Evolutionary conservation across 1,140 invertebrate genomes (phyloP).

Genomic region (Drosophila repletoides): DNA sequence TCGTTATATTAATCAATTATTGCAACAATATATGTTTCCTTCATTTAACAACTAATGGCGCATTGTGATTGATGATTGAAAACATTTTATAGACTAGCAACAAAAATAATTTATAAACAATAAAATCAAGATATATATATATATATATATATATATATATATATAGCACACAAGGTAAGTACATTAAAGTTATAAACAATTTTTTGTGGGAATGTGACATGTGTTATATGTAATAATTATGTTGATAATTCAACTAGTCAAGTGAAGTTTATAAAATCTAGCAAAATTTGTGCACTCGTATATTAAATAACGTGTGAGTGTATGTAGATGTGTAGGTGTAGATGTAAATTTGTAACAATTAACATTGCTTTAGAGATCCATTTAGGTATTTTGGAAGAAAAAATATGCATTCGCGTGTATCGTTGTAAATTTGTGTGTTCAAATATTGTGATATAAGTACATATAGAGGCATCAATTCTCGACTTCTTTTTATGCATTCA

Average conservation of each 20-base stretch:
- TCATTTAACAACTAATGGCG: slow-evolving; percentile 66
- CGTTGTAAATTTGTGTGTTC: slow-evolving; percentile 54
- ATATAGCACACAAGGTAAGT: slow-evolving; percentile 42
- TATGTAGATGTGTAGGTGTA: not conserved
- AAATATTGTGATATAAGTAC: slow-evolving; percentile 35
- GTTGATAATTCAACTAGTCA: slow-evolving; percentile 23
- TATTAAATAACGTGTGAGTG: slow-evolving; percentile 10
- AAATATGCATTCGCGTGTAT: slow-evolving; percentile 42
- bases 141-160: too few relatives aligned
- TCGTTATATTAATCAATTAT: slow-evolving; percentile 53
- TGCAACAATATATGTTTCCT: slow-evolving; percentile 65
- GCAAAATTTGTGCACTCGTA: slow-evolving; percentile 25
- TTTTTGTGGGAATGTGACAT: slow-evolving; percentile 20
- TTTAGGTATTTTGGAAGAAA: slow-evolving; percentile 44
- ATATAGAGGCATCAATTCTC: slow-evolving; percentile 24
- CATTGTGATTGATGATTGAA: slow-evolving; percentile 42
- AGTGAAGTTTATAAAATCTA: slow-evolving; percentile 24
- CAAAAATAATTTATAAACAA: slow-evolving; percentile 36
- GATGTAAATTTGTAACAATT: slow-evolving; percentile 59
- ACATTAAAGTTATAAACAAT: slow-evolving; percentile 30
- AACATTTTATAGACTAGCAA: slow-evolving; percentile 67
- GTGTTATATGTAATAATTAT: not conserved
- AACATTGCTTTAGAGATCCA: slow-evolving; percentile 68
- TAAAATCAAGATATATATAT: slow-evolving; percentile 33
- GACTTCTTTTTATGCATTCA: slow-evolving; percentile 41